A percentile compares a stretch with the other conserved stretches of the same genome.
phyloP scores from a whole-genome alignment of 2,888 invertebrate genomes.

The Parapristionchus giblindavisi region DNA sequence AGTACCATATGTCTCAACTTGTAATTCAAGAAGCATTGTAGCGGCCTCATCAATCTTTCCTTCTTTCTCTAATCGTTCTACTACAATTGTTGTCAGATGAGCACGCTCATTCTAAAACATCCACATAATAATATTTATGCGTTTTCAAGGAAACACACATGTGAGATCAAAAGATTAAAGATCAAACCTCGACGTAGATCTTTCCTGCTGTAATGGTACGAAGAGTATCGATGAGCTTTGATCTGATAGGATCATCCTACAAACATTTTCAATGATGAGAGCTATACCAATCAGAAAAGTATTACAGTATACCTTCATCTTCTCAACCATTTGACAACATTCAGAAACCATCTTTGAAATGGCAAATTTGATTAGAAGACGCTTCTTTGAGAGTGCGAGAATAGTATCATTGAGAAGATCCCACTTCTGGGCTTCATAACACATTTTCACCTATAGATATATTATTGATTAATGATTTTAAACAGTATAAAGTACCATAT shows the following conservation, averaged over 20 bases:
- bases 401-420: constrained; percentile 80
- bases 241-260: constrained; percentile 65
- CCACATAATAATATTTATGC: not conserved
- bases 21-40: constrained; percentile 91
- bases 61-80: constrained; percentile 74
- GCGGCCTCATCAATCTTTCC: constrained; percentile 82
- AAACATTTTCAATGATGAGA: not conserved
- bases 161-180: not conserved
- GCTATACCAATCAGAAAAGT: not conserved
- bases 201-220: constrained; percentile 95
- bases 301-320: constrained; percentile 42
- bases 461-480: not conserved
- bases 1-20: constrained; percentile 96
- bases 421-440: constrained; percentile 87
- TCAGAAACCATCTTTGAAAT: constrained; percentile 70
- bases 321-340: constrained; percentile 63
- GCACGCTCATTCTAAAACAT: constrained; percentile 85
- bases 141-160: not conserved
- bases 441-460: constrained; percentile 76
- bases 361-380: constrained; percentile 86
- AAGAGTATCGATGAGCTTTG: constrained; percentile 93
- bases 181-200: constrained; percentile 42
- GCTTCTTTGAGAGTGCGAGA: constrained; percentile 83
- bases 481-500: constrained; percentile 77
- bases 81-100: constrained; percentile 83